Evolutionary conservation across 1,140 invertebrate genomes (phyloP).

Genomic region (Drosophila nebulosa): DNA sequence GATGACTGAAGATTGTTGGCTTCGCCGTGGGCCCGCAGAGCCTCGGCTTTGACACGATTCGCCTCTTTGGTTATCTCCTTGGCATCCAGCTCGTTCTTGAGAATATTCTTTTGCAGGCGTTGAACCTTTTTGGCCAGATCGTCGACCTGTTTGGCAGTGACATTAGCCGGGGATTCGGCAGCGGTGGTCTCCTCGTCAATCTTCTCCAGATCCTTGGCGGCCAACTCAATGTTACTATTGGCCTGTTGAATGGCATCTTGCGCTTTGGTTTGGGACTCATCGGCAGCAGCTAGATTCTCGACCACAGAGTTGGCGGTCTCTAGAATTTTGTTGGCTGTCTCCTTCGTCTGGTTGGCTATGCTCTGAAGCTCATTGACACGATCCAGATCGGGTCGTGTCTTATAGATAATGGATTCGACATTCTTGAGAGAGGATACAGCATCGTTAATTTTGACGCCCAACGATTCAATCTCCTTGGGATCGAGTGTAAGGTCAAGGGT

Average conservation of each 20-base stretch:
- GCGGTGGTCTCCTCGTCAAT: conserved; percentile 86
- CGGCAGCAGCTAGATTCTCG: conserved; percentile 85
- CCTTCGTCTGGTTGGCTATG: conserved; percentile 88
- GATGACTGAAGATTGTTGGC: conserved; percentile 67
- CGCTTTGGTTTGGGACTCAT: conserved; percentile 89
- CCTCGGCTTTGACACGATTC: conserved; percentile 82
- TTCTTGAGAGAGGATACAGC: conserved; percentile 93
- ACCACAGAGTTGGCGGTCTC: conserved; percentile 84
- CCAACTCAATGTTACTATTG: conserved; percentile 88
- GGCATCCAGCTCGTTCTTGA: conserved; percentile 87
- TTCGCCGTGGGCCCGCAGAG: conserved; percentile 72
- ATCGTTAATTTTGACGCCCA: conserved; percentile 92
- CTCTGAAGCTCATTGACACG: conserved; percentile 88
- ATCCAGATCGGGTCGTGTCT: conserved; percentile 89
- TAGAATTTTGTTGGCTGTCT: conserved; percentile 83
- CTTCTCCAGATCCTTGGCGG: conserved; percentile 87
- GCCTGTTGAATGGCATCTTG: conserved; percentile 90
- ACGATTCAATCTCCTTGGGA: conserved; percentile 91
- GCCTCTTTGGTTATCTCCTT: conserved; percentile 84
- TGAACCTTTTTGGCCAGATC: conserved; percentile 85
- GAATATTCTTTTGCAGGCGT: conserved; percentile 88
- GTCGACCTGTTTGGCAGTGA: conserved; percentile 87
- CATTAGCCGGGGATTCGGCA: conserved; percentile 88
- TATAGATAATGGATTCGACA: conserved; percentile 93
- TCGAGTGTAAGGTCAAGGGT: conserved; percentile 85